Conservation (phyloP, 2,797 vertebrate genomes). For the Anabacerthia variegaticeps region DNA sequence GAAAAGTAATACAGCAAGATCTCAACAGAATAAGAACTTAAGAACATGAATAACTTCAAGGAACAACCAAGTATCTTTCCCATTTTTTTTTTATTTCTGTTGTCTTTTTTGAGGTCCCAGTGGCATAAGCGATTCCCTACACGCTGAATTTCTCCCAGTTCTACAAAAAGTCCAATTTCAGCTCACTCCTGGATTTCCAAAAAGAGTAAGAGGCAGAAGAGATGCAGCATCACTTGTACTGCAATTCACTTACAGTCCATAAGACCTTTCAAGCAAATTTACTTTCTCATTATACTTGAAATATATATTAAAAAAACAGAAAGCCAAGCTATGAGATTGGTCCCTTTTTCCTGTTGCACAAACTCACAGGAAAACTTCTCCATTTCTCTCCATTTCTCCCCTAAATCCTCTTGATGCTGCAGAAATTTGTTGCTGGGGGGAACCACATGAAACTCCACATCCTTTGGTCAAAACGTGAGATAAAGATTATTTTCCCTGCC, state of each 20-base stretch:
- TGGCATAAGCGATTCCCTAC: background rate
- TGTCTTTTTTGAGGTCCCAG: background rate
- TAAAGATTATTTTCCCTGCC: background rate
- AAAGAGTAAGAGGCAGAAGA: background rate
- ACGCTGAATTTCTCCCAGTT: background rate
- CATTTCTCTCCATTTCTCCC: background rate
- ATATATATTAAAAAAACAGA: background rate
- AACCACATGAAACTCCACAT: background rate
- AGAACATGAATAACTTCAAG: background rate
- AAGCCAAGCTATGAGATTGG: background rate
- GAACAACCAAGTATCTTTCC: rapidly evolving
- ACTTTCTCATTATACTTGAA: background rate
- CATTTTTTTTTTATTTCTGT: rapidly evolving
- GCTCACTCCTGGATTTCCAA: background rate
- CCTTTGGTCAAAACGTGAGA: background rate
- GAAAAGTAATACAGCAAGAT: background rate
- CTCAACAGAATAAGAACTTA: background rate
- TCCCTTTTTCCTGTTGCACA: background rate
- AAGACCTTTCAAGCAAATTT: background rate
- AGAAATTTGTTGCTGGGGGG: background rate
- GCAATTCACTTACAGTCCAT: background rate
- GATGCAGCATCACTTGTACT: background rate
- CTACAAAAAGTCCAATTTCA: background rate
- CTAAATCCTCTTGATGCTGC: background rate
- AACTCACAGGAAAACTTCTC: background rate